Evolutionary conservation across 2,888 invertebrate genomes (phyloP), one percentile per base, ranked within the genome.

Genomic region (Hanleya hanleyi): DNA sequence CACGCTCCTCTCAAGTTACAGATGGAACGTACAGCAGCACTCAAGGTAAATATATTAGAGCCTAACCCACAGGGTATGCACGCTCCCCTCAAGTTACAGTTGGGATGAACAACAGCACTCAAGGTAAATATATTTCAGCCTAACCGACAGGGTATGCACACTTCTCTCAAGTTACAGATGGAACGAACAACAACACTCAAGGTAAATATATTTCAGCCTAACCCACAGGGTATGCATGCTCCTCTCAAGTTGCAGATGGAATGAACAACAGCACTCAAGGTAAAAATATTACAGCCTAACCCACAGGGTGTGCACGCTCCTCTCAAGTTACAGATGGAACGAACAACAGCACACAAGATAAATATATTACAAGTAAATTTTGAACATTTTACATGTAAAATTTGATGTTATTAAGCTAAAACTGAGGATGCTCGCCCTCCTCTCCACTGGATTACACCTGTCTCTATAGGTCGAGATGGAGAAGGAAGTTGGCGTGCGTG

Each of bases 221-320:
- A n/a, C n/a, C n/a, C n/a, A n/a, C n/a, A n/a, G n/a, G n/a, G n/a
- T n/a, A n/a, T n/a, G 22, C 96, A 96, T 90, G 96, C 96, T 7
- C 97, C 97, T 0, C 91, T 98, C 57, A 94, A 94, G 87, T 92
- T 97, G 65, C 93, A 94, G 67, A 96, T 97, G 96, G 97, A 98
- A 91, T 92, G 94, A 78, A 94, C 94, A 88, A 94, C 95, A 65
- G 94, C 95, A 0, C 93, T 92, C 70, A 93, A 94, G 91, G 92
- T 95, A 79, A 94, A 94, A n/a, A n/a, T n/a, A n/a, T n/a, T n/a
- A n/a, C n/a, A n/a, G n/a, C n/a, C n/a, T n/a, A n/a, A n/a, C n/a
- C n/a, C n/a, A n/a, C 97, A 97, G 91, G 98, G 98, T 2, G 91
- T 97, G 22, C 96, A 96, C 90, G 96, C 96, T 7, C 97, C 97